phyloP scores from a whole-genome alignment of 1,140 invertebrate species.

The Trichogramma pretiosum region DNA sequence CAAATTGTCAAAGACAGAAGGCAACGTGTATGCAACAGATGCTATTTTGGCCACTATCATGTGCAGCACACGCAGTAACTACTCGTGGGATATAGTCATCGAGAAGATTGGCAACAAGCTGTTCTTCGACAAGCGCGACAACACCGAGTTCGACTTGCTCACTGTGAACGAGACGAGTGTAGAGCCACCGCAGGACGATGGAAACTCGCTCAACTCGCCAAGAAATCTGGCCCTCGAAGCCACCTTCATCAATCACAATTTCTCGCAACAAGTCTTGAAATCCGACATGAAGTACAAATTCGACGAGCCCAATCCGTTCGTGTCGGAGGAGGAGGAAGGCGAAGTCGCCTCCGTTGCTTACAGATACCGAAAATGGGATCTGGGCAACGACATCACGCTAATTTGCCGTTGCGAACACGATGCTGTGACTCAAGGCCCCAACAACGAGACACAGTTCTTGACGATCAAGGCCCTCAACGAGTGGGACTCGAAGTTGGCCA shows the following conservation, averaged over 20 bases:
- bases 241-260: constrained; percentile 99
- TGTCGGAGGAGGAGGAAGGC: constrained; percentile 84
- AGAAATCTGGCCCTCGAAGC: constrained; percentile 94
- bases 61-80: constrained; percentile 95
- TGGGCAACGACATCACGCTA: constrained; percentile 85
- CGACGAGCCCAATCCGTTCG: constrained; percentile 87
- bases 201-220: constrained; percentile 89
- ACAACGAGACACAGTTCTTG: constrained; percentile 85
- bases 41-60: constrained; percentile 96
- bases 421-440: constrained; percentile 84
- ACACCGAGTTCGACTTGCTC: constrained; percentile 92
- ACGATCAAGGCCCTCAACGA: constrained; percentile 98
- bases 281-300: constrained; percentile 81
- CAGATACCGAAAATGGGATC: constrained; percentile 93
- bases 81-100: constrained; percentile 99
- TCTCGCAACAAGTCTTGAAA: constrained; percentile 86
- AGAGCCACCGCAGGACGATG: constrained; percentile 94
- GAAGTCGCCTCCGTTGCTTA: constrained; percentile 94
- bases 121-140: constrained; percentile 97
- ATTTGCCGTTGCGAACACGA: constrained; percentile 95
- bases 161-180: constrained; percentile 98
- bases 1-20: constrained; percentile 82
- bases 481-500: constrained; percentile 93
- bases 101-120: constrained; percentile 96
- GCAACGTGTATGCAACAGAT: constrained; percentile 98